These are phyloP conservation scores for Euglossa dilemma DNA, from an alignment of 1,140 invertebrate genomes.

Conservation along the genomic window DNA sequence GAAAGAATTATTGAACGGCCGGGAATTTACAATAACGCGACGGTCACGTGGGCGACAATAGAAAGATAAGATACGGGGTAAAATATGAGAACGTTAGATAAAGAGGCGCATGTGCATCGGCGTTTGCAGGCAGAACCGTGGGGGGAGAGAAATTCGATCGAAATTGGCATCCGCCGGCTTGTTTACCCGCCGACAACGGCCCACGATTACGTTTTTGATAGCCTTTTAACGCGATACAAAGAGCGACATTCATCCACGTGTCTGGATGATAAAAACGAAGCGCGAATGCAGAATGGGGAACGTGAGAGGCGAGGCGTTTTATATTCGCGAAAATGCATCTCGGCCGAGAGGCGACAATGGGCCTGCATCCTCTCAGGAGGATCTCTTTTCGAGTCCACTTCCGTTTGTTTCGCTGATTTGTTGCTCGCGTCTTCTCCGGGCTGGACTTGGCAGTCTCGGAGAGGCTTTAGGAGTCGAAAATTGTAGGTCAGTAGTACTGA, in stretches of 20 bases:
- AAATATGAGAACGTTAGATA: slow-evolving; percentile 41
- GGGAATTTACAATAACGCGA: slow-evolving; percentile 40
- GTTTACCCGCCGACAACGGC: background rate
- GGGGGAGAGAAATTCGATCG: slow-evolving; percentile 14
- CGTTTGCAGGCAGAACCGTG: background rate
- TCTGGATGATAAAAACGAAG: background rate
- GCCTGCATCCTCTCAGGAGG: no score
- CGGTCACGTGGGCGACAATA: slow-evolving; percentile 37
- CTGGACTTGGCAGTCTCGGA: no score
- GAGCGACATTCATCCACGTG: background rate
- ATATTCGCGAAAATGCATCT: background rate
- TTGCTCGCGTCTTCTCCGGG: no score
- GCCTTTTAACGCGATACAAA: slow-evolving; percentile 29
- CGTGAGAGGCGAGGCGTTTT: background rate
- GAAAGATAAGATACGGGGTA: slow-evolving; percentile 39
- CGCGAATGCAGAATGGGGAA: background rate
- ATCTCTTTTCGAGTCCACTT: no score
- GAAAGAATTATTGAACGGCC: slow-evolving; percentile 25
- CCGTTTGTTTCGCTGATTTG: no score
- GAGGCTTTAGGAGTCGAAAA: no score
- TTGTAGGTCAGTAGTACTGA: no score
- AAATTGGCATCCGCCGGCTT: slow-evolving; percentile 1
- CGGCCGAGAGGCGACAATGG: no score
- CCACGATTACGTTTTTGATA: slow-evolving; percentile 22
- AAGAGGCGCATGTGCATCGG: slow-evolving; percentile 26